Evolutionary conservation across 2,888 invertebrate species (phyloP), one percentile per base, ranked within the genome.

Genomic region (Gastrophysa polygoni): DNA sequence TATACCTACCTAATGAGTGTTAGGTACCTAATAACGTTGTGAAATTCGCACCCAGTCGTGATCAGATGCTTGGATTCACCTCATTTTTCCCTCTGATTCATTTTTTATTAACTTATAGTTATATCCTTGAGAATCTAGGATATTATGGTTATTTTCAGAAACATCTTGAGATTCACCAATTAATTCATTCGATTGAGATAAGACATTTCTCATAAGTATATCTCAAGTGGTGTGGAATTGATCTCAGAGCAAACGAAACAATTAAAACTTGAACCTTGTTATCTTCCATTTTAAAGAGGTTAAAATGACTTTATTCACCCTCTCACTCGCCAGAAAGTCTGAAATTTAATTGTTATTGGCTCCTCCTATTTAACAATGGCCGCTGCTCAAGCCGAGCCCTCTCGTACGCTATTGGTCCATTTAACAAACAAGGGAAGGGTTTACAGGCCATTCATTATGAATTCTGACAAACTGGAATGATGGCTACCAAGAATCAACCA

Each of bases 401-500:
- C 67, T 64, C 44, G 57, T 61, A 66, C 65, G 59, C 69, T 65
- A 78, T 82, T 81, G 82, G 79, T 66, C 72, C 66, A 68, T 51
- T 61, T 65, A 59, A 59, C 28, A 67, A 72, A 73, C 71, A 72
- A 71, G 78, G 80, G 80, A 68, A 68, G 78, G 65, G 69, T 78
- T 73, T 67, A 63, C 55, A 64, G 68, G 63, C 68, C 72, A 74
- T 81, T 79, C 76, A 79, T 80, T 76, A 77, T 70, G 67, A 70
- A 69, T 75, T 73, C 68, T 75, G 77, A 73, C 77, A 73, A 79
- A 80, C 77, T 78, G 78, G 77, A 80, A 82, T 81, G 79, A 85
- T 85, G 85, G 85, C 85, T 79, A 84, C 80, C 75, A 49, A 14
- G 58, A 51, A 59, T 72, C 73, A 73, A 72, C 85, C 85, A 85